Percentiles rank a stretch among this genome's conserved stretches.
Conservation (phyloP, 2,888 invertebrate genomes). For the Trissolcus japonicus region DNA sequence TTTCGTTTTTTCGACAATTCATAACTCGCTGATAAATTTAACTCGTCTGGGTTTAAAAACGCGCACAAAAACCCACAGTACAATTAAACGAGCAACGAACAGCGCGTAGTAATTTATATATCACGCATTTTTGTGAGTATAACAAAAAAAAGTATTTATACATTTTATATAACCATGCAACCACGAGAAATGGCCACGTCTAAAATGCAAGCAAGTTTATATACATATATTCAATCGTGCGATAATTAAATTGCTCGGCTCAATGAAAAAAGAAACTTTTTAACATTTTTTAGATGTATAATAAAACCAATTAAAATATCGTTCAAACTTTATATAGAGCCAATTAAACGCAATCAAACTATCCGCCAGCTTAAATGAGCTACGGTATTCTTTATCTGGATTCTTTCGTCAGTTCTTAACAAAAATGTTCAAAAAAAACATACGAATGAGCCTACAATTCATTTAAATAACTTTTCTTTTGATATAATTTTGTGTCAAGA, state of each 20-base stretch:
- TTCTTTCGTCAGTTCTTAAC: not conserved
- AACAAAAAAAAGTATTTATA: constrained; percentile 30
- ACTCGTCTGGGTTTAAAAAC: constrained; percentile 12
- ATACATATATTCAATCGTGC: not conserved
- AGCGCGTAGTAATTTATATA: constrained; percentile 44
- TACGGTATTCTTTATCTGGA: too few species aligned
- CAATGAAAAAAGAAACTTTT: not conserved
- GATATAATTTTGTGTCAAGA: constrained; percentile 35
- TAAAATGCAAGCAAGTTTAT: constrained; percentile 5
- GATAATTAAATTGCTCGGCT: not conserved
- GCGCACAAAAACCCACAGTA: constrained; percentile 32
- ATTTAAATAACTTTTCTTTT: not conserved
- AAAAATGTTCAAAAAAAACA: not conserved
- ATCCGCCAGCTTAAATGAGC: not conserved
- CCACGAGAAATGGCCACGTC: not conserved
- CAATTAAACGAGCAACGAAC: constrained; percentile 46
- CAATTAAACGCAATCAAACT: not conserved
- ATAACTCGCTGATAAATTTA: constrained; percentile 47
- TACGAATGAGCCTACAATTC: too few species aligned
- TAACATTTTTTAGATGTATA: not conserved
- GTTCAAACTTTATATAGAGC: not conserved
- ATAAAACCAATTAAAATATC: not conserved
- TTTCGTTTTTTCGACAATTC: constrained; percentile 33
- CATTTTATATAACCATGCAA: constrained; percentile 26
- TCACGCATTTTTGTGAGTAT: constrained; percentile 39